Conservation (phyloP, 2,888 invertebrate genomes). For the Nephrocerus scutellatus region DNA sequence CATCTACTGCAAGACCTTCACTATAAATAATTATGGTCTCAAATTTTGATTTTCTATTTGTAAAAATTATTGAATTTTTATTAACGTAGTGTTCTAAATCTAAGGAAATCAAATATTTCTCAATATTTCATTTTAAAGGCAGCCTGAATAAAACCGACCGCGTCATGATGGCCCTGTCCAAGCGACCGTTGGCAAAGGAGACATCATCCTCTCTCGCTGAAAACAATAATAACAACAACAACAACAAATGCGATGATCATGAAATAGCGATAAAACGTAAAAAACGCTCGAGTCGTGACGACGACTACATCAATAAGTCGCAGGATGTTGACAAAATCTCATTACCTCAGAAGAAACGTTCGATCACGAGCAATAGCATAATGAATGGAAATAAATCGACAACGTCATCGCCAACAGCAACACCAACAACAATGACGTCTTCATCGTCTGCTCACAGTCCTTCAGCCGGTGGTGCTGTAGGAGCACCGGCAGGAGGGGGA, state of each 20-base stretch:
- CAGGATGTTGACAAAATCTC: constrained; percentile 29
- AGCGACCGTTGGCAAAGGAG: constrained; percentile 46
- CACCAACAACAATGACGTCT: constrained; percentile 5
- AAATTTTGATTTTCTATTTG: too few species aligned
- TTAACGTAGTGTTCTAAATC: too few species aligned
- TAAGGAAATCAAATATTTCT: too few species aligned
- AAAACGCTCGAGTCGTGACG: constrained; percentile 45
- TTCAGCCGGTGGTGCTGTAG: constrained; percentile 4
- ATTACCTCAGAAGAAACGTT: constrained; percentile 44
- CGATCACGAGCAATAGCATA: constrained; percentile 21
- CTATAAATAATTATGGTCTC: too few species aligned
- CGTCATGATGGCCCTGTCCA: constrained; percentile 44
- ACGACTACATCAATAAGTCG: constrained; percentile 31
- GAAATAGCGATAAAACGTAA: constrained; percentile 44
- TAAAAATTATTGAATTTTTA: too few species aligned
- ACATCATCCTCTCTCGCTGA: constrained; percentile 35
- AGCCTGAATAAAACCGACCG: constrained; percentile 24
- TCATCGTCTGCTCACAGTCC: not conserved
- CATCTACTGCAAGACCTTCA: too few species aligned
- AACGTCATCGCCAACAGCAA: constrained; percentile 13
- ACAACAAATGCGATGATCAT: constrained; percentile 35
- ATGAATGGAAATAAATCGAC: constrained; percentile 10
- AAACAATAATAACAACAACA: constrained; percentile 32
- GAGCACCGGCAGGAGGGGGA: constrained; percentile 19
- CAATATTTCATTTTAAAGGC: constrained; percentile 4